Base-by-base conservation (phyloP, 2,113 vertebrate genomes). In the Prunella himalayana region DNA sequence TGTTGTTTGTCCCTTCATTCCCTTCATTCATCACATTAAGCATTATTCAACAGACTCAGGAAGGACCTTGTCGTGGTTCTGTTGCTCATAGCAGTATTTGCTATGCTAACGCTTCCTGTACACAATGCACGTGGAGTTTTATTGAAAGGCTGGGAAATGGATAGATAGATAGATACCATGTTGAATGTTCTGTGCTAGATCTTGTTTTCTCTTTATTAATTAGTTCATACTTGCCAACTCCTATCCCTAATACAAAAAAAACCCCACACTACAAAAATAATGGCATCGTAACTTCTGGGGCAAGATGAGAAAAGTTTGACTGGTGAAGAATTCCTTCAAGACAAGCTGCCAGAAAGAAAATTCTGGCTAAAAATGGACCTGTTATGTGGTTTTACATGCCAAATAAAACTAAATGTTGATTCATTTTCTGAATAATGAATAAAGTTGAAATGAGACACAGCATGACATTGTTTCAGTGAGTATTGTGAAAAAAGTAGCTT, bases 21-120 rank as follows among this genome's bases (percentile, higher is more conserved):
- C 39, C 19, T 44, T 93, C 33, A 23, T 89, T 79, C 33, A 24
- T 78, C 9, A 16, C 3, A 3, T 30, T 56, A 57, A 82, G 64
- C 10, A 8, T 80, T 80, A 28, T 68, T 92, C 83, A 92, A 30
- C 66, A 95, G 86, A 81, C 88, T 93, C 42, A 42, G 93, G 92
- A 91, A 91, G 93, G 71, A 92, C 77, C 94, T 94, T 91, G 80
- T 76, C 23, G n/a, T 92, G 86, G 66, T 96, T 95, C 94, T 97
- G 66, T 94, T 96, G 87, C 90, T 94, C 82, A 63, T 80, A 93
- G 93, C 82, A 59, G 72, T 64, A 50, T 79, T 93, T 95, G 77
- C 70, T 94, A 23, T 91, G 88, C 70, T 95, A 79, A 90, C 9
- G 28, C 87, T 94, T 95, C 95, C 88, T 94, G 79, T 84, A 64